phyloP scores from a whole-genome alignment of 2,888 invertebrate species.

The Ectobius pallidus region DNA sequence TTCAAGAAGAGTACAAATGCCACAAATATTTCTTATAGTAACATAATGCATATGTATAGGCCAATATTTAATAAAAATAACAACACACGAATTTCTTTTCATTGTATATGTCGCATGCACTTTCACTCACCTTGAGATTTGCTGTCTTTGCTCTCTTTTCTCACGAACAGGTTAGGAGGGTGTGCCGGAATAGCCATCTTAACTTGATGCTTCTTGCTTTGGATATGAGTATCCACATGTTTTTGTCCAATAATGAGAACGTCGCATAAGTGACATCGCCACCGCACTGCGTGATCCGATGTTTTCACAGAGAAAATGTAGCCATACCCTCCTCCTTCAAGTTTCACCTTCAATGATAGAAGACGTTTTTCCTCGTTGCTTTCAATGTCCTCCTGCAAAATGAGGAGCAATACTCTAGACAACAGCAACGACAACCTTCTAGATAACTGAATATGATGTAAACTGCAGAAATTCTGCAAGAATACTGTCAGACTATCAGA shows the following conservation, averaged over 20 bases:
- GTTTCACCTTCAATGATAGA: slow-evolving; percentile 46
- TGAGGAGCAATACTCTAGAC: not conserved
- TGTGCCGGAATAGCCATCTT: slow-evolving; percentile 55
- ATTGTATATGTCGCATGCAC: too few relatives aligned
- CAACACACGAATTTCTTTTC: too few relatives aligned
- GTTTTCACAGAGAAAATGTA: slow-evolving; percentile 56
- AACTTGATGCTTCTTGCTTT: slow-evolving; percentile 54
- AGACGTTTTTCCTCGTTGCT: slow-evolving; percentile 22
- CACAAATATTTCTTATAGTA: too few relatives aligned
- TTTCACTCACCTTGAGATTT: slow-evolving; percentile 37
- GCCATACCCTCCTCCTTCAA: slow-evolving; percentile 57
- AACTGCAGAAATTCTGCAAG: too few relatives aligned
- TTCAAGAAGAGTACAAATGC: too few relatives aligned
- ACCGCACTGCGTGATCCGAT: slow-evolving; percentile 41
- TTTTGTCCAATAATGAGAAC: slow-evolving; percentile 49
- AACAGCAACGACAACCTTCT: too few relatives aligned
- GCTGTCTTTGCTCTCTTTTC: slow-evolving; percentile 43
- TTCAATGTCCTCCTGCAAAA: not conserved
- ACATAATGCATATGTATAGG: too few relatives aligned
- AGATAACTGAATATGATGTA: too few relatives aligned
- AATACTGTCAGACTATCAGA: too few relatives aligned
- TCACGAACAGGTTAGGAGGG: slow-evolving; percentile 48
- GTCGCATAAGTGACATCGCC: slow-evolving; percentile 61
- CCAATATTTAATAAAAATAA: too few relatives aligned
- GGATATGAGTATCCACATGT: slow-evolving; percentile 40